Conservation (phyloP, 2,797 vertebrate species). For the Smutsia temminckii region DNA sequence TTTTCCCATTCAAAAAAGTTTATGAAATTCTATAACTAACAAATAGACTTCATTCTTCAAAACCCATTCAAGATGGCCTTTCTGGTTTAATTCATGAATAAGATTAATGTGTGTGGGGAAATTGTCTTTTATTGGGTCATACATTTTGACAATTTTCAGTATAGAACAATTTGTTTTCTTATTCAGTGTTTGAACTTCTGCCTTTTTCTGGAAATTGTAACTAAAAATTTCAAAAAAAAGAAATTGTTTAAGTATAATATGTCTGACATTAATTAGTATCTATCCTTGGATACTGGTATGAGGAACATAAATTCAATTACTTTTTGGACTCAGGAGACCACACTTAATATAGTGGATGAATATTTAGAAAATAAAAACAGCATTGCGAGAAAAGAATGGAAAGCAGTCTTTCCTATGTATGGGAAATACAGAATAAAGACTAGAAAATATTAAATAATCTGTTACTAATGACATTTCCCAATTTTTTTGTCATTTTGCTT, state of each 20-base stretch:
- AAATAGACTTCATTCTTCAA: not conserved
- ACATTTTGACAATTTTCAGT: conserved; percentile 54
- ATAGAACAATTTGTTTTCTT: conserved; percentile 68
- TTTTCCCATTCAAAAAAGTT: not conserved
- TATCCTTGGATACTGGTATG: conserved; percentile 20
- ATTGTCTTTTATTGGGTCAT: conserved; percentile 53
- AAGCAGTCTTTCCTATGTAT: not conserved
- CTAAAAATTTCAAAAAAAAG: conserved; percentile 32
- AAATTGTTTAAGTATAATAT: conserved; percentile 44
- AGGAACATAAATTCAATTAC: conserved; percentile 56
- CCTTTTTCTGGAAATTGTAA: conserved; percentile 49
- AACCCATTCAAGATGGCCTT: not conserved
- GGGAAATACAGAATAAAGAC: not conserved
- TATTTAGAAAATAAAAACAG: conserved; percentile 42
- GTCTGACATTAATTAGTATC: conserved; percentile 61
- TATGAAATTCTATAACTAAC: not conserved
- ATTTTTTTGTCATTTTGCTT: not conserved
- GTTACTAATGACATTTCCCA: not conserved
- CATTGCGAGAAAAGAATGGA: not conserved
- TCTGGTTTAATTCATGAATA: conserved; percentile 48
- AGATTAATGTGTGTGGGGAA: not conserved
- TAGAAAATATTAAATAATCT: not conserved
- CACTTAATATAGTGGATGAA: not conserved
- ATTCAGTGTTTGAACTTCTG: conserved; percentile 58
- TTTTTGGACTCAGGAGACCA: conserved; percentile 4